phyloP scores from a whole-genome alignment of 2,888 invertebrate species.

The Allophyes oxyacanthae region DNA sequence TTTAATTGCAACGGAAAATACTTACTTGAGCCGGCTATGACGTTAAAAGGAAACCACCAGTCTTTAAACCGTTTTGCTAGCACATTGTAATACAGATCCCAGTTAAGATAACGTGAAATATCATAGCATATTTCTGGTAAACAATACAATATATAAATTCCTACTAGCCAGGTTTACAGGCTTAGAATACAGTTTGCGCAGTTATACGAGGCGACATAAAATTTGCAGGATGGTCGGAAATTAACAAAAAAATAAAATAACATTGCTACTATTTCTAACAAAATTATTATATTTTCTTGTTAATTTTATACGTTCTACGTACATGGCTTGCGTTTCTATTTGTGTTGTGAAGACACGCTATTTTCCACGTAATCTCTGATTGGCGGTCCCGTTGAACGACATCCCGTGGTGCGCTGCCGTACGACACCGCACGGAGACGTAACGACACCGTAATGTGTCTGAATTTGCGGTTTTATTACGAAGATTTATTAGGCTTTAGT shows the following conservation, averaged over 20 bases:
- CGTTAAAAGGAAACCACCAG: conserved; percentile 20
- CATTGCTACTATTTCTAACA: conserved; percentile 13
- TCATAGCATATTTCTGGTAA: conserved; percentile 37
- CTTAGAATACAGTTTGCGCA: conserved; percentile 22
- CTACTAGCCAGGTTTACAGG: conserved; percentile 22
- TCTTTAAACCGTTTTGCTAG: conserved; percentile 24
- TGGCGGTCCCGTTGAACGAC: conserved; percentile 75
- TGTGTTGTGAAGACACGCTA: conserved; percentile 67
- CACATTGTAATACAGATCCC: conserved; percentile 43
- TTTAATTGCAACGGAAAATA: conserved; percentile 18
- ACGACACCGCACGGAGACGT: conserved; percentile 39
- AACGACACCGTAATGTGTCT: conserved; percentile 41
- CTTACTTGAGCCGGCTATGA: conserved; percentile 1
- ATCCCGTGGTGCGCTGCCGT: conserved; percentile 54
- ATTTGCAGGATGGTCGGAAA: conserved; percentile 12
- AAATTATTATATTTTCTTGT: conserved; percentile 40
- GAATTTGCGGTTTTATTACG: conserved; percentile 34
- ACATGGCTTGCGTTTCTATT: conserved; percentile 56
- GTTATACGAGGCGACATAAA: conserved; percentile 27
- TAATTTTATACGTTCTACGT: conserved; percentile 35
- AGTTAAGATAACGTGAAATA: conserved; percentile 47
- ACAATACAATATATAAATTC: conserved; percentile 40
- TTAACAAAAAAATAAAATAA: too few species aligned
- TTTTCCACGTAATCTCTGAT: conserved; percentile 79
- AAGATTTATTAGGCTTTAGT: conserved; percentile 38